Evolutionary conservation across 2,113 vertebrate species (phyloP).

Genomic region (Microcebus ravelobensis): DNA sequence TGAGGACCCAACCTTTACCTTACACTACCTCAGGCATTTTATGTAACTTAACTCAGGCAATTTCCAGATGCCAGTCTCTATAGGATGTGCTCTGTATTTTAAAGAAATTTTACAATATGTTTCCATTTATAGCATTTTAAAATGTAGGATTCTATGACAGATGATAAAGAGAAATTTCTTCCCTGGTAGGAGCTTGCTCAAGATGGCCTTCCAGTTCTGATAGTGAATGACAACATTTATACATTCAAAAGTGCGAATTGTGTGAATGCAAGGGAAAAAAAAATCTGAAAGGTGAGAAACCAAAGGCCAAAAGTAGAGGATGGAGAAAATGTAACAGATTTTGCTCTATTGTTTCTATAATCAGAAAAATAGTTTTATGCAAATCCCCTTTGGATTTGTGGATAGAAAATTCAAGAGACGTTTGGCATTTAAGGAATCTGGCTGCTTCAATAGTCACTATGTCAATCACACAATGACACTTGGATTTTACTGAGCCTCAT

Average conservation of each 20-base stretch:
- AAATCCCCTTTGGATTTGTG: background rate
- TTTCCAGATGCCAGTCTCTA: conserved; percentile 42
- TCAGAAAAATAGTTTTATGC: background rate
- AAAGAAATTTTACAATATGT: conserved; percentile 47
- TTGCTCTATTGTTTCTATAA: background rate
- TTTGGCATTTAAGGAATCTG: background rate
- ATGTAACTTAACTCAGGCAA: conserved; percentile 52
- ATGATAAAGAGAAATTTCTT: conserved; percentile 8
- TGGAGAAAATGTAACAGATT: background rate
- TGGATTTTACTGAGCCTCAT: background rate
- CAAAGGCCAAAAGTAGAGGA: background rate
- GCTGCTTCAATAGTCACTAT: background rate
- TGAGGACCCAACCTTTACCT: background rate
- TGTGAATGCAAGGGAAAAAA: background rate
- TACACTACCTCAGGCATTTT: conserved; percentile 59
- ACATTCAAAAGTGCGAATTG: background rate
- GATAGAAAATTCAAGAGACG: background rate
- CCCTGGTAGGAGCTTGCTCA: background rate
- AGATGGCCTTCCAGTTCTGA: background rate
- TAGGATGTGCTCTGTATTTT: conserved; percentile 45
- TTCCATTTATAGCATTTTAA: conserved; percentile 28
- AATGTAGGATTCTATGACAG: conserved; percentile 3
- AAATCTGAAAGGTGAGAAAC: background rate
- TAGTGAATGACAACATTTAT: background rate
- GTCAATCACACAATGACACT: background rate